Base-by-base conservation (phyloP, 2,888 invertebrate genomes). In the Cosmia pyralina region DNA sequence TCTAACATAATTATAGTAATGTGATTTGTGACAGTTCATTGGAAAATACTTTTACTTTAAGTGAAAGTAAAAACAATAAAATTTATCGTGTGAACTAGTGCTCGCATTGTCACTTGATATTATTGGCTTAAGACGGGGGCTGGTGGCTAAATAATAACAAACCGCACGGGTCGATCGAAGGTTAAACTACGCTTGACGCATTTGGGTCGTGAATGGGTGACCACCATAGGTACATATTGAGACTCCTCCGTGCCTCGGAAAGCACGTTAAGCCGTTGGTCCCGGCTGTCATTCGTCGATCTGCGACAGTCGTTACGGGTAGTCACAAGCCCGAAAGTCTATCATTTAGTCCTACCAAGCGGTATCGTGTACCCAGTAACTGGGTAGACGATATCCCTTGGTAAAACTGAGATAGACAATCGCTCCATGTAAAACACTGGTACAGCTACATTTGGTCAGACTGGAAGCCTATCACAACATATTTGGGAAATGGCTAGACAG, bases 31-130 rank as follows among this genome's bases (percentile, higher is more conserved):
- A n/a, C 15, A 28, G 38, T 62, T 22, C 46, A 69, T 53, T 41
- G 59, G 15, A 53, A 48, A 22, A 53, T 5, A 58, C 65, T 77
- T 52, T 81, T 66, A 62, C 65, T 81, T 60, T 34, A 34, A 66
- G 72, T 63, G 67, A 78, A 67, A 75, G 75, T 70, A 59, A 75
- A 62, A 46, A 46, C 53, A 28, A 60, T 52, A 10, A 17, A 50
- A 46, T n/a, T 38, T 8, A 22, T 38, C 75, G 60, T 81, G 75
- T 52, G 77, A 77, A 66, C 13, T 4, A 41, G 17, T 34, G 52
- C 28, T 46, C 50, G 44, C 50, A 81, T 75, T 77, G 81, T 62
- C 46, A 41, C 19, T 52, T 28, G 60, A 55, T 59, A 65, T 44
- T 46, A 19, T 66, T 81, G n/a, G n/a, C n/a, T n/a, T n/a, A n/a